These are phyloP conservation scores for Stichodactyla mertensii DNA, from an alignment of 64 coral and sea anemone species.

Conservation along the genomic window DNA sequence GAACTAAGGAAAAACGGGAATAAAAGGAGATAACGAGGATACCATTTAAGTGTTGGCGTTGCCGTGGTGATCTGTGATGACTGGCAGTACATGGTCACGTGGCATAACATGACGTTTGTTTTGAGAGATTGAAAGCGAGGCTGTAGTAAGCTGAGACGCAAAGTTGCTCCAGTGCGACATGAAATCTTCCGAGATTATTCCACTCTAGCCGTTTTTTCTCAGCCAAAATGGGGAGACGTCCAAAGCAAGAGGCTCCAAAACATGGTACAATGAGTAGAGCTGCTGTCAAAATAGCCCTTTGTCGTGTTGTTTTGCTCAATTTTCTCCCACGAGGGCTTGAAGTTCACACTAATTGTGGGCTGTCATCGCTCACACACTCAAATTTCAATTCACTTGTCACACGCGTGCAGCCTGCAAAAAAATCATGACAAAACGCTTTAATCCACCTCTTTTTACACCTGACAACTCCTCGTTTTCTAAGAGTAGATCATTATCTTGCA, in stretches of 20 bases:
- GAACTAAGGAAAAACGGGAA: background rate
- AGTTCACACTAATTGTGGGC: conserved; percentile 93
- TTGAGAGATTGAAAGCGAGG: conserved; percentile 76
- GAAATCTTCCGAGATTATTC: conserved; percentile 52
- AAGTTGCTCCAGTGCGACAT: conserved; percentile 48
- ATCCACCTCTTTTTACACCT: conserved; percentile 23
- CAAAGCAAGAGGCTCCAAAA: conserved; percentile 69
- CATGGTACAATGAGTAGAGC: conserved; percentile 13
- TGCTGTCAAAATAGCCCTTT: conserved; percentile 39
- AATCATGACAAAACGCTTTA: background rate
- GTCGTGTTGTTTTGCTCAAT: conserved; percentile 47
- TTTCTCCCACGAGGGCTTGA: conserved; percentile 79
- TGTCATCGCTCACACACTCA: conserved; percentile 99
- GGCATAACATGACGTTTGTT: conserved; percentile 98
- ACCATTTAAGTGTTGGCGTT: conserved; percentile 14
- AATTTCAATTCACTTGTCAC: conserved; percentile 99
- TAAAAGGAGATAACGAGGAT: background rate
- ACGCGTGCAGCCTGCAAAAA: conserved; percentile 40
- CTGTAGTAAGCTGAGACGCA: conserved; percentile 86
- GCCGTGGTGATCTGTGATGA: conserved; percentile 15
- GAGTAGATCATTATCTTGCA: background rate
- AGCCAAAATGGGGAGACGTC: conserved; percentile 73
- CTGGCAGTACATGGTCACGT: conserved; percentile 59
- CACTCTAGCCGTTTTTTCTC: conserved; percentile 58
- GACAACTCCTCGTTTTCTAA: conserved; percentile 26